Base-by-base conservation (phyloP, 2,888 invertebrate species). In the Magallana nippona region DNA sequence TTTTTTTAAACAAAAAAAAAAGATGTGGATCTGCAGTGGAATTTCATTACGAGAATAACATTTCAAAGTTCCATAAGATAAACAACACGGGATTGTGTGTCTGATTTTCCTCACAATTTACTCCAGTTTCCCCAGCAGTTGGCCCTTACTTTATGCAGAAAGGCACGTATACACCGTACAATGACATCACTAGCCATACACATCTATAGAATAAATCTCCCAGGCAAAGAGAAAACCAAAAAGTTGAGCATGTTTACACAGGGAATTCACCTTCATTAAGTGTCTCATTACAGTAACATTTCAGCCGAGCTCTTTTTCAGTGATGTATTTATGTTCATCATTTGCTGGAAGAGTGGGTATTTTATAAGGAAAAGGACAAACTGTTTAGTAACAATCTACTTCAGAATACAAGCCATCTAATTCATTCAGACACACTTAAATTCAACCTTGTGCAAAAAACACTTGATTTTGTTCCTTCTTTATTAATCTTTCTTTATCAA, bases 131-230 rank as follows among this genome's bases (percentile, higher is more conserved):
- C 8, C n/a, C n/a, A 15, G 8, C 17, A 60, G 58, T 19, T 19
- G 22, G 1, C 11, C 17, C 15, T 15, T 44, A 27, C 22, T 32
- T 8, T 10, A 71, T 71, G 71, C 71, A 22, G 32, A 27, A 15
- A 10, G 22, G 71, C 71, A 71, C 71, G 71, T 71, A 71, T 27
- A 13, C 71, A 71, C 71, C 15, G 5, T 15, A 13, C 13, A 15
- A 71, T 71, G 71, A 71, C 71, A 71, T 71, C 71, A 27, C 19
- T 22, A 22, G 5, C 15, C 32, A 71, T 32, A 19, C 19, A 19
- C 62, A 71, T 22, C 71, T 71, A n/a, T 44, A 44, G 44, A 22
- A 71, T 32, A 71, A 71, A 71, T 32, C 71, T 27, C 44, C 44
- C 22, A 27, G 13, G 15, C 15, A 27, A 15, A 1, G 27, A 71